Evolutionary conservation across 1,140 invertebrate species (phyloP).

Genomic region (Diachasmimorpha longicaudata): DNA sequence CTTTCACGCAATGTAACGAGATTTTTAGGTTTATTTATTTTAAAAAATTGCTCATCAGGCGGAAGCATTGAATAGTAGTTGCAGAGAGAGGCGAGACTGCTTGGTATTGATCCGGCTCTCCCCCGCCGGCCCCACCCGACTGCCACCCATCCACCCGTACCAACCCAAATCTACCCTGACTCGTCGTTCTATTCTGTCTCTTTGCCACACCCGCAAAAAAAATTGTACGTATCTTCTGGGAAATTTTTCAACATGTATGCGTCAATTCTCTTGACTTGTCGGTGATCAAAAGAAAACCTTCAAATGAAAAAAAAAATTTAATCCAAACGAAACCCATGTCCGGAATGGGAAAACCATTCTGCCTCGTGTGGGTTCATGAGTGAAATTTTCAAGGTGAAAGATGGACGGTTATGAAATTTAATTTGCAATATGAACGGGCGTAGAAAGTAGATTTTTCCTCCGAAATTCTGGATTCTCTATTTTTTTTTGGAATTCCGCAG

Average conservation of each 20-base stretch:
- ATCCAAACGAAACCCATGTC: too few relatives aligned
- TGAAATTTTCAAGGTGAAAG: too few relatives aligned
- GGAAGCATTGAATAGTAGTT: constrained; percentile 35
- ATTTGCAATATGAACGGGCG: too few relatives aligned
- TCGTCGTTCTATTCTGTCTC: constrained; percentile 9
- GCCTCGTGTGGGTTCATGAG: too few relatives aligned
- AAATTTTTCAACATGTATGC: neutral
- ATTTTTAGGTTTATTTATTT: neutral
- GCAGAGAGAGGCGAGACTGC: constrained; percentile 48
- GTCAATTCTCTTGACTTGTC: neutral
- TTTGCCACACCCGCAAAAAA: constrained; percentile 9
- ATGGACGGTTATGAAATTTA: too few relatives aligned
- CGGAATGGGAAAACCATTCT: too few relatives aligned
- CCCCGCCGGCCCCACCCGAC: constrained; percentile 29
- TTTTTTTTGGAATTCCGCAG: too few relatives aligned
- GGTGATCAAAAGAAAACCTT: neutral
- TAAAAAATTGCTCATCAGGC: neutral
- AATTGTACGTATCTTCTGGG: neutral
- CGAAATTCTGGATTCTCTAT: too few relatives aligned
- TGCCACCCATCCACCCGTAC: neutral
- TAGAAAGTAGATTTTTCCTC: too few relatives aligned
- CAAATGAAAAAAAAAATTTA: too few relatives aligned
- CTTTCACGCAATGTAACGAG: neutral
- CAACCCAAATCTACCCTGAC: constrained; percentile 26
- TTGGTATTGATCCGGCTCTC: constrained; percentile 58